These are phyloP conservation scores for Invenusta paracnida DNA, from an alignment of 2,888 invertebrate genomes.

Conservation along the genomic window DNA sequence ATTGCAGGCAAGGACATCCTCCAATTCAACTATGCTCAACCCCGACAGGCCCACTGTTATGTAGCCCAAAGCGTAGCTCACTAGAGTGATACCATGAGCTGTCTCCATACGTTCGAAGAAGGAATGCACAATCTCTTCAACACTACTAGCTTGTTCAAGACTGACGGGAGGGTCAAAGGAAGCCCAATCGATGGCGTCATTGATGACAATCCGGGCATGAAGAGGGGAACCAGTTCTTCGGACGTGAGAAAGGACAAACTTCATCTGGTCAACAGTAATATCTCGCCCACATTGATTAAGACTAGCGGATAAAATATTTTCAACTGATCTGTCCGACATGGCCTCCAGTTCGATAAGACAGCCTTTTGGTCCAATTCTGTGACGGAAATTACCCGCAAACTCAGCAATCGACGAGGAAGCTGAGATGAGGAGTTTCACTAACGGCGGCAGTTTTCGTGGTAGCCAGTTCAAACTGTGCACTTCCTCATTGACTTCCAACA, in stretches of 20 bases:
- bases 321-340: conserved; percentile 42
- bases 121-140: neutral
- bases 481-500: conserved; percentile 44
- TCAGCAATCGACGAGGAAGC: conserved; percentile 37
- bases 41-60: neutral
- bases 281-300: conserved; percentile 35
- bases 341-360: conserved; percentile 43
- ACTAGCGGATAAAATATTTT: conserved; percentile 44
- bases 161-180: neutral
- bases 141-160: too few species aligned
- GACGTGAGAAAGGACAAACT: neutral
- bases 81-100: neutral
- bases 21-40: neutral
- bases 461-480: conserved; percentile 47
- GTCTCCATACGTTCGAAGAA: neutral
- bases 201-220: neutral
- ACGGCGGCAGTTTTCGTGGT: conserved; percentile 45
- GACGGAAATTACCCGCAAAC: conserved; percentile 37
- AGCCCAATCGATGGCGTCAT: neutral
- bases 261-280: conserved; percentile 44
- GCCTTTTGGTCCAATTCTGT: neutral
- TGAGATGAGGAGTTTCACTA: conserved; percentile 46
- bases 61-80: neutral
- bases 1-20: neutral
- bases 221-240: neutral